Percentiles rank a stretch among this genome's conserved stretches.
These are phyloP conservation scores for Tinamus guttatus DNA, from an alignment of 2,113 vertebrate species.

Conservation along the genomic window DNA sequence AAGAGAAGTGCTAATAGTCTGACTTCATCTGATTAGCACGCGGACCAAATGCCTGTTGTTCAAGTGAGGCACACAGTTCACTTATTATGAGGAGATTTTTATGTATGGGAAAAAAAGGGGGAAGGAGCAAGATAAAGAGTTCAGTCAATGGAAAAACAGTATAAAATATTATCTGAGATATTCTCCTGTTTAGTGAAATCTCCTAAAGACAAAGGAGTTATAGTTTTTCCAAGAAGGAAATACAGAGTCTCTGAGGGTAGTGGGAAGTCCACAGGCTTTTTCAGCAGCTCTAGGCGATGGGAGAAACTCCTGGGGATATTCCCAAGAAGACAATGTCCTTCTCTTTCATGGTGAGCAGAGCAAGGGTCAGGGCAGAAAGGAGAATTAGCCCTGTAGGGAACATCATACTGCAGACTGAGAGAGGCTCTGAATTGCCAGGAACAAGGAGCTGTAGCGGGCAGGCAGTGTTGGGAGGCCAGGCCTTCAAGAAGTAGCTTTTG, in stretches of 20 bases:
- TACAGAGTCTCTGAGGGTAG: background rate
- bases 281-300: background rate
- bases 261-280: constrained; percentile 16
- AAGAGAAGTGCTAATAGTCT: constrained; percentile 9
- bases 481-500: background rate
- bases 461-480: background rate
- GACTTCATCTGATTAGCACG: constrained; percentile 9
- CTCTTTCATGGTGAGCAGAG: background rate
- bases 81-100: constrained; percentile 9
- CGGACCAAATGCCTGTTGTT: constrained; percentile 22
- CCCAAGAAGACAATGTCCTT: background rate
- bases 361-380: background rate
- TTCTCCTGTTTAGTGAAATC: background rate
- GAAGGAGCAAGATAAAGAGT: background rate
- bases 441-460: background rate
- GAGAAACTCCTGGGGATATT: constrained; percentile 13
- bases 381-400: background rate
- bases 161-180: background rate
- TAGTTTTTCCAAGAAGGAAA: background rate
- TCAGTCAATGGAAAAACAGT: background rate
- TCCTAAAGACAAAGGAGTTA: constrained; percentile 37
- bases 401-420: background rate
- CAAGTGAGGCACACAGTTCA: background rate
- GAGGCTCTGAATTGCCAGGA: constrained; percentile 30
- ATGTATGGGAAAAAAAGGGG: background rate